phyloP scores from a whole-genome alignment of 2,797 vertebrate species.

The Arnoldichthys spilopterus region DNA sequence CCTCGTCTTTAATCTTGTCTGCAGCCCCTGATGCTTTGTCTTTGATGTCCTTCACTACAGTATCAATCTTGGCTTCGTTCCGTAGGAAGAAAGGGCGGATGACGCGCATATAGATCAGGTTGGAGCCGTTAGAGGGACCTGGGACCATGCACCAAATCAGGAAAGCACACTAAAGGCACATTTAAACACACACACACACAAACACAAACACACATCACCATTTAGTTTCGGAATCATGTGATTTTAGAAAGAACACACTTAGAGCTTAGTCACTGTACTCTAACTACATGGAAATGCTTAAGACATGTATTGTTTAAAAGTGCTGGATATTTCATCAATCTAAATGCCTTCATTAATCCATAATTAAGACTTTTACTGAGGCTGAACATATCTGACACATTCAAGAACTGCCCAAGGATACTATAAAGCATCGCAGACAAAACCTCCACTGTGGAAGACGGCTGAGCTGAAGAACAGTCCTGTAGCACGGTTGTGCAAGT shows the following conservation, averaged over 20 bases:
- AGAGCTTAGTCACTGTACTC: too few relatives aligned
- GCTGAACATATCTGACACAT: background rate
- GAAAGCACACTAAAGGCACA: slow-evolving; percentile 84
- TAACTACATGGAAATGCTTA: background rate
- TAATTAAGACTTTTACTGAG: background rate
- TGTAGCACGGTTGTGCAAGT: background rate
- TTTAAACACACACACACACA: background rate
- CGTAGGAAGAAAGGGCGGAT: slow-evolving; percentile 92
- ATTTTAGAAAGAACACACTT: background rate
- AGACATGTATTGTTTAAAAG: background rate
- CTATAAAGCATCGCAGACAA: background rate
- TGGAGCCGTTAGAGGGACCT: slow-evolving; percentile 87
- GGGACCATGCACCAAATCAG: slow-evolving; percentile 97
- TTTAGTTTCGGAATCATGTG: background rate
- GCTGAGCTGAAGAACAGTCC: background rate
- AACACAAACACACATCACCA: background rate
- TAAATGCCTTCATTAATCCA: background rate
- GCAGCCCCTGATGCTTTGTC: slow-evolving; percentile 92
- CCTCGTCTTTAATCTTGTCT: slow-evolving; percentile 90
- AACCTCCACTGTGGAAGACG: background rate
- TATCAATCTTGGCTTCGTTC: slow-evolving; percentile 87
- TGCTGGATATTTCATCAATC: background rate
- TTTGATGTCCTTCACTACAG: slow-evolving; percentile 85
- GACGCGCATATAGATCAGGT: slow-evolving; percentile 87
- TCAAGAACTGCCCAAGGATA: background rate